Percentiles rank a stretch among this genome's conserved stretches.
Evolutionary conservation across 2,797 vertebrate species (phyloP).

Genomic region (Aselliscus stoliczkanus): DNA sequence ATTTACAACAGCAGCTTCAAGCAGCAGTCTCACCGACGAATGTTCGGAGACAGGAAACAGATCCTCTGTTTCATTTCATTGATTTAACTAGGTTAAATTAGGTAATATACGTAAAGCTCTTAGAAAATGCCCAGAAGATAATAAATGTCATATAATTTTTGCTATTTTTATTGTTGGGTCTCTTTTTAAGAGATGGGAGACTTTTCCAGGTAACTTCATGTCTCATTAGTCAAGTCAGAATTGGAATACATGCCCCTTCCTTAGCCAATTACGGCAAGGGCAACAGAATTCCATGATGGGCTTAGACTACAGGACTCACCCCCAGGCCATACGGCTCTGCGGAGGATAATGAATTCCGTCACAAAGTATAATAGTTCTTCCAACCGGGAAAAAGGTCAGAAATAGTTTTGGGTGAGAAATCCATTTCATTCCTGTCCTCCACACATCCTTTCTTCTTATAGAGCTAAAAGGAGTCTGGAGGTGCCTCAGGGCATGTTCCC

Average conservation of each 20-base stretch:
- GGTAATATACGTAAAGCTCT: not conserved
- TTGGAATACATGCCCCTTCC: not conserved
- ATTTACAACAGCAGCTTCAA: not conserved
- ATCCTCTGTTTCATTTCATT: not conserved
- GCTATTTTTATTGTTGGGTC: not conserved
- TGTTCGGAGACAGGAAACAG: not conserved
- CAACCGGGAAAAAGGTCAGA: not conserved
- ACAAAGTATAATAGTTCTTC: not conserved
- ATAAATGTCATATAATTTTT: not conserved
- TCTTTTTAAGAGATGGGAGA: not conserved
- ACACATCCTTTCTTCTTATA: not conserved
- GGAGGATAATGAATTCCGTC: not conserved
- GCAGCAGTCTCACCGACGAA: not conserved
- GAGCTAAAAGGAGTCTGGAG: not conserved
- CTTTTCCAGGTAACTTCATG: not conserved
- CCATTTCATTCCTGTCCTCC: not conserved
- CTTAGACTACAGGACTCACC: not conserved
- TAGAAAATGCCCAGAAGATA: not conserved
- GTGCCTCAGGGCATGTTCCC: not conserved
- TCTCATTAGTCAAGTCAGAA: not conserved
- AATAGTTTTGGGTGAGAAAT: not conserved
- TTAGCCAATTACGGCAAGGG: not conserved
- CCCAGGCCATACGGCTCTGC: not conserved
- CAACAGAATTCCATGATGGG: not conserved
- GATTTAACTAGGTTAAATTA: not conserved